These are phyloP conservation scores for Hycleus phaleratus DNA, from an alignment of 1,140 invertebrate species.

Conservation along the genomic window DNA sequence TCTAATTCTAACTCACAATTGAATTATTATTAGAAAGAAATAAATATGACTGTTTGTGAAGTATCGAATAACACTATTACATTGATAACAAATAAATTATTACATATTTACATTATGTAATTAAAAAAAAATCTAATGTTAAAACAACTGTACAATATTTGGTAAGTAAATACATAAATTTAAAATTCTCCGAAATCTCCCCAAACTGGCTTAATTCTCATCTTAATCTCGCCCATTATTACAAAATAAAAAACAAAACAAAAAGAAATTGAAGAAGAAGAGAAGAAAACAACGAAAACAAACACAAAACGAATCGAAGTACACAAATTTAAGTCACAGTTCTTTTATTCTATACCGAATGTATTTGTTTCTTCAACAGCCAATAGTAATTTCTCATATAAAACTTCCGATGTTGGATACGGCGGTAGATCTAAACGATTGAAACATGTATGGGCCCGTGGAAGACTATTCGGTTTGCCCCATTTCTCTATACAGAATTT, in stretches of 20 bases:
- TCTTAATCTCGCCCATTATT: background rate
- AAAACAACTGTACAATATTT: no score
- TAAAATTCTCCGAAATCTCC: no score
- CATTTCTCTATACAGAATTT: conserved; percentile 98
- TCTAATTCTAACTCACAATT: background rate
- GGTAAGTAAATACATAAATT: no score
- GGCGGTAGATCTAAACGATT: conserved; percentile 93
- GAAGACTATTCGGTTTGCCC: conserved; percentile 90
- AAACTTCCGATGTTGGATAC: conserved; percentile 86
- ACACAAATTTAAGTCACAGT: conserved; percentile 2
- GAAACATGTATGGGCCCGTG: conserved; percentile 95
- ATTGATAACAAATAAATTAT: no score
- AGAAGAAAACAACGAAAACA: background rate
- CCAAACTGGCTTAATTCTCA: no score
- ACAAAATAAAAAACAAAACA: background rate
- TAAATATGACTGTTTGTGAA: no score
- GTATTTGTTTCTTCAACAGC: conserved; percentile 97
- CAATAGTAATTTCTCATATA: conserved; percentile 88
- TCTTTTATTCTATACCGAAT: conserved; percentile 86
- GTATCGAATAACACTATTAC: no score
- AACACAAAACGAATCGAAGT: background rate
- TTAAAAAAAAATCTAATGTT: no score
- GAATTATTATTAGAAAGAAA: background rate
- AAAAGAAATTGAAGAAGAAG: no score
- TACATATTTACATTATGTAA: no score